Conservation (phyloP, 64 coral and sea anemone genomes). For the Actinia equina region DNA sequence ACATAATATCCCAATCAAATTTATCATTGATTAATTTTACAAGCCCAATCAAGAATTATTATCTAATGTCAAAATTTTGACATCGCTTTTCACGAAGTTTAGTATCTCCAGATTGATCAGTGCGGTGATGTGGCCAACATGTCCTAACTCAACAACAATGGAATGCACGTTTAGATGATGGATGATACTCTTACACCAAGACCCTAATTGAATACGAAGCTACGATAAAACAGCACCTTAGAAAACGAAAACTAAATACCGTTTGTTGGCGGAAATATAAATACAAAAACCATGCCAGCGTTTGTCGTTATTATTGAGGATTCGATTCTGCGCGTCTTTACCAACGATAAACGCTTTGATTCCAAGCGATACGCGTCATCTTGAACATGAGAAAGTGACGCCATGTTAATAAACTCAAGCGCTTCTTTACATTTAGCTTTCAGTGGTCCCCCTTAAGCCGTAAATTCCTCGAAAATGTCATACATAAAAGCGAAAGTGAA, state of each 20-base stretch:
- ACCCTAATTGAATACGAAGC: background rate
- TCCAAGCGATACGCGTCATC: background rate
- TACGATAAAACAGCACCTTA: background rate
- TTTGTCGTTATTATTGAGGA: background rate
- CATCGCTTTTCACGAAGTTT: background rate
- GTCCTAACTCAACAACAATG: background rate
- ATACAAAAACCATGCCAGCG: background rate
- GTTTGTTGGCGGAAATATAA: background rate
- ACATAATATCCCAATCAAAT: background rate
- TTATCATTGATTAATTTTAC: background rate
- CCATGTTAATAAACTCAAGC: conserved; percentile 20
- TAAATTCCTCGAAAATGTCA: background rate
- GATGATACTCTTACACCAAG: conserved; percentile 11
- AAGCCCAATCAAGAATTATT: background rate
- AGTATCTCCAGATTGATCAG: background rate
- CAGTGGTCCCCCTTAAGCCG: background rate
- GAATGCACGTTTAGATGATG: background rate
- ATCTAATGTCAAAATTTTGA: background rate
- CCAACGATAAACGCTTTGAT: background rate
- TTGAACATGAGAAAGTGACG: conserved; percentile 17
- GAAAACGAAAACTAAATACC: background rate
- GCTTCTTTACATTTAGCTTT: background rate
- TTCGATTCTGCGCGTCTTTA: background rate
- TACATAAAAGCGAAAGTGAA: background rate
- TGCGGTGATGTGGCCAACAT: background rate